Percentiles rank a stretch among this genome's conserved stretches.
phyloP scores from a whole-genome alignment of 2,888 invertebrate genomes.

The Osmoderma eremita region DNA sequence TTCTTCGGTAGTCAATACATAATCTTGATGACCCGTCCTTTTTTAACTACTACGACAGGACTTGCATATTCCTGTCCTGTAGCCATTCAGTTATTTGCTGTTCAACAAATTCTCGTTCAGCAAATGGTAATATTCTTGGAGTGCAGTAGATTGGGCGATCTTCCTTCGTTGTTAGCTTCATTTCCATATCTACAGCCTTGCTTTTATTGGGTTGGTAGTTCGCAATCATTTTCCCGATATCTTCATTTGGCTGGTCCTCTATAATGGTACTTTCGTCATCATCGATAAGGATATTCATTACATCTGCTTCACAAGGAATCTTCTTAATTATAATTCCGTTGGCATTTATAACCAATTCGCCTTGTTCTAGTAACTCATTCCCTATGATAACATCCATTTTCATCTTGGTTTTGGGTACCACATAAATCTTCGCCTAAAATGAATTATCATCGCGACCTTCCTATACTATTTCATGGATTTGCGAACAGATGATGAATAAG shows the following conservation, averaged over 20 bases:
- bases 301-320: not conserved
- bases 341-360: not conserved
- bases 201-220: constrained; percentile 21
- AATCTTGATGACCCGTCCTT: constrained; percentile 50
- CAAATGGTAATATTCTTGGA: constrained; percentile 23
- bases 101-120: constrained; percentile 33
- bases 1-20: constrained; percentile 58
- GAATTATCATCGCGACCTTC: not conserved
- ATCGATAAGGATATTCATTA: not conserved
- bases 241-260: not conserved
- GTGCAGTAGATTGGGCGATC: constrained; percentile 22
- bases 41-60: constrained; percentile 42
- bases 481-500: too few relatives aligned
- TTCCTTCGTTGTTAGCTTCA: constrained; percentile 25
- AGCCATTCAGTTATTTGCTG: constrained; percentile 33
- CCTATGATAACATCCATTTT: not conserved
- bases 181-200: constrained; percentile 18
- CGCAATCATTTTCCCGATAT: not conserved
- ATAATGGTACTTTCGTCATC: too few relatives aligned
- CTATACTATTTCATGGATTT: too few relatives aligned
- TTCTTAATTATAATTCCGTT: constrained; percentile 4
- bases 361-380: constrained; percentile 3
- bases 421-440: not conserved
- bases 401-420: not conserved
- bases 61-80: constrained; percentile 36